These are phyloP conservation scores for Sebastes itinus DNA, from an alignment of 2,797 vertebrate genomes.

Conservation along the genomic window DNA sequence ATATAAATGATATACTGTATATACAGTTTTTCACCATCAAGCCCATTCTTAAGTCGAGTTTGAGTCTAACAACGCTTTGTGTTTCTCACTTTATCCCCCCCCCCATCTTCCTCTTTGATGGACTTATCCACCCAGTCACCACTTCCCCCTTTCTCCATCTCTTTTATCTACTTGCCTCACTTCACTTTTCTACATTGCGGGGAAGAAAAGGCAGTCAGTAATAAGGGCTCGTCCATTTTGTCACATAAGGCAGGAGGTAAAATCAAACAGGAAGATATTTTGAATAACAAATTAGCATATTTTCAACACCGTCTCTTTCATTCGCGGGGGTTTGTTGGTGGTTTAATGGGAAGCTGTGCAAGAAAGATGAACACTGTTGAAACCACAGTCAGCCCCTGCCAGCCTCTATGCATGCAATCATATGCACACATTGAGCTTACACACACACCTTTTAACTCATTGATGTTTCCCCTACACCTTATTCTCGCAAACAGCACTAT, in stretches of 20 bases:
- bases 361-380: slow-evolving; percentile 44
- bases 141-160: slow-evolving; percentile 25
- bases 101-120: slow-evolving; percentile 22
- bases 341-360: slow-evolving; percentile 52
- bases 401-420: not conserved
- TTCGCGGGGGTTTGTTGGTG: slow-evolving; percentile 30
- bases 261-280: not conserved
- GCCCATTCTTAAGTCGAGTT: not conserved
- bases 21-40: not conserved
- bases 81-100: slow-evolving; percentile 6
- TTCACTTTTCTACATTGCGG: not conserved
- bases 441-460: slow-evolving; percentile 1
- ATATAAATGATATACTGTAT: not conserved
- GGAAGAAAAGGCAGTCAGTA: not conserved
- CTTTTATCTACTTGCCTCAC: slow-evolving; percentile 31
- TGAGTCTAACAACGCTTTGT: not conserved
- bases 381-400: slow-evolving; percentile 54
- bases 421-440: not conserved
- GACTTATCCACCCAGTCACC: slow-evolving; percentile 10
- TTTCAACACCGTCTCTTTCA: slow-evolving; percentile 34
- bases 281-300: slow-evolving; percentile 1
- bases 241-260: not conserved
- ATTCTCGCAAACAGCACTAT: not conserved
- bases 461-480: slow-evolving; percentile 16
- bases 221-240: not conserved